phyloP scores from a whole-genome alignment of 2,888 invertebrate species.

The Helobdella robusta region DNA sequence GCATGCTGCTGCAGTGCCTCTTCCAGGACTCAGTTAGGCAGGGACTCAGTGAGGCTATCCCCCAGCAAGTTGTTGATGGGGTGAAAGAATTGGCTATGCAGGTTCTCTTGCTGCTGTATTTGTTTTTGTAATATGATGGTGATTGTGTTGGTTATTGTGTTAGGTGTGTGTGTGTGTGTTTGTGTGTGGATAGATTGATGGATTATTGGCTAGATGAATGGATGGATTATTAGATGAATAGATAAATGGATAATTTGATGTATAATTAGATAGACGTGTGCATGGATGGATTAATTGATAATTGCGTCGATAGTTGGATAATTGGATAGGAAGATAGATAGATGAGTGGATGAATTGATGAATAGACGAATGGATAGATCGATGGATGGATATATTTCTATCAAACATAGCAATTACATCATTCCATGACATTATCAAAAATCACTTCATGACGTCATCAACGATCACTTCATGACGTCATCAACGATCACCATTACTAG shows the following conservation, averaged over 20 bases:
- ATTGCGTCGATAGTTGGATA: background rate
- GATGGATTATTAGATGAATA: background rate
- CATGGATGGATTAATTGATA: background rate
- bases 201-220: background rate
- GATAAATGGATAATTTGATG: background rate
- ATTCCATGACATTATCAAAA: background rate
- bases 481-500: background rate
- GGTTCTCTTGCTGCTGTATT: background rate
- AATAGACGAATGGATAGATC: background rate
- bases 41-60: slow-evolving; percentile 7
- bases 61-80: slow-evolving; percentile 2
- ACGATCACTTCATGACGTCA: background rate
- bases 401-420: background rate
- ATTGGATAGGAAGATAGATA: background rate
- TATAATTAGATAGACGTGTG: background rate
- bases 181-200: background rate
- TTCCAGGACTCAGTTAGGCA: background rate
- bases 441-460: background rate
- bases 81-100: slow-evolving; percentile 12
- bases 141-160: background rate
- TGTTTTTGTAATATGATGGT: background rate
- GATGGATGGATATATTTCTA: background rate
- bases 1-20: slow-evolving; percentile 20
- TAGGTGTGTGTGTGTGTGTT: background rate
- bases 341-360: background rate